Conservation (phyloP, 2,888 invertebrate genomes). For the Thymelicus lineola region DNA sequence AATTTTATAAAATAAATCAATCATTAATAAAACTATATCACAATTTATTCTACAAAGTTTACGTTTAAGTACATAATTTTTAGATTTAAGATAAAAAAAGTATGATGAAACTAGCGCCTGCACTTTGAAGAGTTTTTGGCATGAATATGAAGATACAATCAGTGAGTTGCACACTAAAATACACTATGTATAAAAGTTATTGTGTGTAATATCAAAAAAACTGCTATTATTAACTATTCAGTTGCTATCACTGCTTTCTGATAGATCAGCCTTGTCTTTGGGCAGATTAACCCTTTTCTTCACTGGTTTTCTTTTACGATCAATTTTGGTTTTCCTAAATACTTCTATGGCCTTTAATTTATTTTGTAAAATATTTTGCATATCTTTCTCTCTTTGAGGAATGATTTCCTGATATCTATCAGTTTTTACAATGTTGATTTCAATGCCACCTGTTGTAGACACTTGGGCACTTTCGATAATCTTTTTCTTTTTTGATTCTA, state of each 20-base stretch:
- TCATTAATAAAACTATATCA: too few relatives aligned
- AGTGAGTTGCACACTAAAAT: too few relatives aligned
- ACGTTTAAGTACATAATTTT: slow-evolving; percentile 5
- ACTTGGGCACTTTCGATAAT: slow-evolving; percentile 60
- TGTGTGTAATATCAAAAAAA: too few relatives aligned
- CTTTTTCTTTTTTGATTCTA: slow-evolving; percentile 52
- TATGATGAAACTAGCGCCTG: too few relatives aligned
- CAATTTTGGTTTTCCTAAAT: slow-evolving; percentile 87
- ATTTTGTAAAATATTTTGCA: slow-evolving; percentile 86
- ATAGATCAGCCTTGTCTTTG: slow-evolving; percentile 87
- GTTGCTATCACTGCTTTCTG: slow-evolving; percentile 87
- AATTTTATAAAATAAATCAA: slow-evolving; percentile 28
- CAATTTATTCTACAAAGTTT: too few relatives aligned
- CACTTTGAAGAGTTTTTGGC: too few relatives aligned
- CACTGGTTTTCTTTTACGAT: slow-evolving; percentile 79
- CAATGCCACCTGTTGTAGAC: slow-evolving; percentile 54
- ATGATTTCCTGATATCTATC: slow-evolving; percentile 85
- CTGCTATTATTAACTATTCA: slow-evolving; percentile 49
- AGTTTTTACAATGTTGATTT: slow-evolving; percentile 68
- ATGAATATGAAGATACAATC: too few relatives aligned
- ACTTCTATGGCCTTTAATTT: slow-evolving; percentile 91
- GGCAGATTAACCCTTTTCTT: slow-evolving; percentile 73
- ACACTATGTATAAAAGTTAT: too few relatives aligned
- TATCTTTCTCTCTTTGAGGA: slow-evolving; percentile 90
- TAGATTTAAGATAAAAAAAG: not conserved